These are phyloP conservation scores for Diceros bicornis DNA, from an alignment of 2,797 vertebrate species.

Conservation along the genomic window DNA sequence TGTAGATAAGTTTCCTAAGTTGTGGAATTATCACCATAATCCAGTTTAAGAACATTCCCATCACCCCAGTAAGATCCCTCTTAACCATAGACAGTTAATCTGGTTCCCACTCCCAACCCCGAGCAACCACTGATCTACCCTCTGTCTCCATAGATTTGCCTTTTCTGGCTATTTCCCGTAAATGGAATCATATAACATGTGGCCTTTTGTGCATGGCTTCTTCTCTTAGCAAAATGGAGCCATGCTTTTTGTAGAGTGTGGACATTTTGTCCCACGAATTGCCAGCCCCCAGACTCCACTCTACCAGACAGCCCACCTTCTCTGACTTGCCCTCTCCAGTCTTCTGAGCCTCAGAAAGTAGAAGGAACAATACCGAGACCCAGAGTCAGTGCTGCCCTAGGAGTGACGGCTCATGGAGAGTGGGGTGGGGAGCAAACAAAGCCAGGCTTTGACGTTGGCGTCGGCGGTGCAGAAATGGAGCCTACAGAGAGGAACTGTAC, in stretches of 20 bases:
- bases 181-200: too few relatives aligned
- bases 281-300: too few relatives aligned
- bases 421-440: not conserved
- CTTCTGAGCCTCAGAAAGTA: not conserved
- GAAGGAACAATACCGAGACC: not conserved
- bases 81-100: not conserved
- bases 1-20: not conserved
- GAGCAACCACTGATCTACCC: not conserved
- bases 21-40: not conserved
- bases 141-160: not conserved
- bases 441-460: accelerated
- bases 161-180: not conserved
- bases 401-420: not conserved
- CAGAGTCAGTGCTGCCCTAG: not conserved
- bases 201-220: not conserved
- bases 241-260: not conserved
- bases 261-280: not conserved
- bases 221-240: not conserved
- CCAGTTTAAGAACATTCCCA: not conserved
- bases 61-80: not conserved
- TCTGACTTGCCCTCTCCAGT: not conserved
- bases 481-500: too few relatives aligned
- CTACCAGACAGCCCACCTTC: not conserved
- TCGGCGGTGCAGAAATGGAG: too few relatives aligned
- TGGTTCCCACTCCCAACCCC: not conserved